A percentile compares a stretch with the other conserved stretches of the same genome.
These are phyloP conservation scores for Hippocampus kuda DNA, from an alignment of 2,797 vertebrate species.

Conservation along the genomic window DNA sequence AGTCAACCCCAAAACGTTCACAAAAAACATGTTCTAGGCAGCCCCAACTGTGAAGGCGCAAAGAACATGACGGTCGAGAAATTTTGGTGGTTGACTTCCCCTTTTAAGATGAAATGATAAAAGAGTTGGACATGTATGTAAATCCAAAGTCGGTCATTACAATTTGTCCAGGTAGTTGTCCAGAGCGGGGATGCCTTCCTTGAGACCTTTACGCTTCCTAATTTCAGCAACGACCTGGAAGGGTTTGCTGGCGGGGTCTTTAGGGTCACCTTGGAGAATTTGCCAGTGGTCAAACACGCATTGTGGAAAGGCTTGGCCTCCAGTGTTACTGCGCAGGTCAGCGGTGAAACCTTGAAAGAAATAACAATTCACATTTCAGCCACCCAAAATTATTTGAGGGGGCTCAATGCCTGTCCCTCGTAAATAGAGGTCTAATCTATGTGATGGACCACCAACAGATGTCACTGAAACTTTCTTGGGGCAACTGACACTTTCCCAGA, in stretches of 20 bases:
- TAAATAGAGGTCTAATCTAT: no score
- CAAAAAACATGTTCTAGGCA: no score
- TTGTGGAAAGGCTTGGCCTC: conserved; percentile 91
- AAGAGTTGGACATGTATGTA: conserved; percentile 47
- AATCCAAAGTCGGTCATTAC: conserved; percentile 48
- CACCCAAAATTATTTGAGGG: not conserved
- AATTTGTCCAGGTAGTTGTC: conserved; percentile 95
- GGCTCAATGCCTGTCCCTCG: no score
- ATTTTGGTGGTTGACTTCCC: no score
- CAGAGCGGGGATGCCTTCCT: conserved; percentile 83
- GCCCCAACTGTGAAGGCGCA: no score
- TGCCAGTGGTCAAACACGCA: conserved; percentile 96
- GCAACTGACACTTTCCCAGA: no score
- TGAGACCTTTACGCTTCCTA: conserved; percentile 87
- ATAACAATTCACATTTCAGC: not conserved
- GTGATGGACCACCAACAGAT: no score
- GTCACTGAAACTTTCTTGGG: no score
- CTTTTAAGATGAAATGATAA: conserved; percentile 19
- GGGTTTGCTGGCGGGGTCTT: conserved; percentile 64
- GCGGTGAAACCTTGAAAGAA: conserved; percentile 80
- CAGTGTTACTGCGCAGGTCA: conserved; percentile 86
- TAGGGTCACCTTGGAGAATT: conserved; percentile 82
- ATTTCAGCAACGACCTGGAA: conserved; percentile 74
- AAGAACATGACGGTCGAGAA: no score
- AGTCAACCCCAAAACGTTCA: no score